phyloP scores from a whole-genome alignment of 2,113 vertebrate species.

The Nesogale talazaci region DNA sequence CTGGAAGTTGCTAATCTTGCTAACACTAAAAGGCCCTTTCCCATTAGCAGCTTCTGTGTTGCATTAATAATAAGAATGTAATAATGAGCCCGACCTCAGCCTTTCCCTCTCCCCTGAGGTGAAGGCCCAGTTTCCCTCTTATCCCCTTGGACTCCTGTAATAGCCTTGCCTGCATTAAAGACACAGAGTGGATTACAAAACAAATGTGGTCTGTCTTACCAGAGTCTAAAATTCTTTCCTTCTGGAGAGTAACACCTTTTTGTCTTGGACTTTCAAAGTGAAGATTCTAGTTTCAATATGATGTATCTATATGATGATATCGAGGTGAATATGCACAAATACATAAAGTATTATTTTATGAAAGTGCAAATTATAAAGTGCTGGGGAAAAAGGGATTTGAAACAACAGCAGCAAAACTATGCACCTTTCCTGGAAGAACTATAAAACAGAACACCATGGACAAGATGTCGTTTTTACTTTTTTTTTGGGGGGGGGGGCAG shows the following conservation, averaged over 20 bases:
- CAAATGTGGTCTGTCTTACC: background rate
- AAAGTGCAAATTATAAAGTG: constrained; percentile 59
- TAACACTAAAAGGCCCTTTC: constrained; percentile 77
- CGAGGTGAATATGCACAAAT: constrained; percentile 25
- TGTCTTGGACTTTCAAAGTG: background rate
- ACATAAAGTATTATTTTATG: constrained; percentile 32
- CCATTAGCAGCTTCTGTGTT: constrained; percentile 74
- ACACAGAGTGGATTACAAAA: background rate
- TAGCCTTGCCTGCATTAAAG: constrained; percentile 47
- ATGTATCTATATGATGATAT: constrained; percentile 46
- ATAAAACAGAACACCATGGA: constrained; percentile 66
- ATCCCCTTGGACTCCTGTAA: constrained; percentile 56
- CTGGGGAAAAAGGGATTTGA: constrained; percentile 38
- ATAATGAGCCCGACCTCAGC: constrained; percentile 69
- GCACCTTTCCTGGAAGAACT: constrained; percentile 68
- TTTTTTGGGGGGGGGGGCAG: too few species aligned
- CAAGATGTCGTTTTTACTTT: too few species aligned
- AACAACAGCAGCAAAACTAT: constrained; percentile 77
- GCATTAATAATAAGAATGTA: constrained; percentile 77
- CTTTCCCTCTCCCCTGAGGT: constrained; percentile 57
- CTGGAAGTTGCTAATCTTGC: constrained; percentile 77
- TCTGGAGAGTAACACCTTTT: background rate
- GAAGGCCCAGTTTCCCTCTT: background rate
- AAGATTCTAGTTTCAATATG: background rate
- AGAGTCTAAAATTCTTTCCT: background rate